Base-by-base conservation (phyloP, 2,888 invertebrate species). In the Drosophila yooni region DNA sequence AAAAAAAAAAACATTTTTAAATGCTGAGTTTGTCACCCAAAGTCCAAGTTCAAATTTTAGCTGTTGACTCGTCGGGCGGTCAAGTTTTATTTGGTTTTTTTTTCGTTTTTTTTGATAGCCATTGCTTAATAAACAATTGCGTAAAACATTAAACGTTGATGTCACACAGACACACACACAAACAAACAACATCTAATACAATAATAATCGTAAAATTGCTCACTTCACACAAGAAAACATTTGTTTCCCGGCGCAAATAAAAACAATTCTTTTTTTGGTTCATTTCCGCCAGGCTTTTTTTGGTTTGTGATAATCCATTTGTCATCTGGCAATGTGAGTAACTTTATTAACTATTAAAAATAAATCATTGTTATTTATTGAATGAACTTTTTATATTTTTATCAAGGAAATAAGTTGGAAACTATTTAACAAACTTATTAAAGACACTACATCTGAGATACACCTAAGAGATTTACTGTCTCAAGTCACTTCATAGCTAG, bases 81-180 rank as follows among this genome's bases (percentile, higher is more conserved):
- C 54, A 46, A 74, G 52, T 57, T 56, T 27, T 21, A 46, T 13
- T 21, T 13, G 13, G 6, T 46, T 21, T 46, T 15, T 2, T 53
- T 7, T 53, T 29, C n/a, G 15, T 27, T 46, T 52, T 71, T 62
- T 54, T 75, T 71, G 58, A 80, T 70, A 43, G 50, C 56, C 76
- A 70, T 78, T 76, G 76, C 81, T 29, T 70, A 70, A 78, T 78
- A 78, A 80, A 70, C 77, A 76, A 78, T 78, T 80, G 76, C 77
- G 77, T 78, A 68, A 65, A 76, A 64, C 51, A 65, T 80, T 59
- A n/a, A 59, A 48, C 50, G 27, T 43, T 68, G 58, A 48, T 64
- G 64, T n/a, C 53, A 64, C 31, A 73, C 71, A 73, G 53, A 72
- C 18, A 18, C 38, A 38, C 38, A 38, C 43, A 33, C 50, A 63